Evolutionary conservation across 2,113 vertebrate species (phyloP).

Genomic region (Aegotheles bennettii): DNA sequence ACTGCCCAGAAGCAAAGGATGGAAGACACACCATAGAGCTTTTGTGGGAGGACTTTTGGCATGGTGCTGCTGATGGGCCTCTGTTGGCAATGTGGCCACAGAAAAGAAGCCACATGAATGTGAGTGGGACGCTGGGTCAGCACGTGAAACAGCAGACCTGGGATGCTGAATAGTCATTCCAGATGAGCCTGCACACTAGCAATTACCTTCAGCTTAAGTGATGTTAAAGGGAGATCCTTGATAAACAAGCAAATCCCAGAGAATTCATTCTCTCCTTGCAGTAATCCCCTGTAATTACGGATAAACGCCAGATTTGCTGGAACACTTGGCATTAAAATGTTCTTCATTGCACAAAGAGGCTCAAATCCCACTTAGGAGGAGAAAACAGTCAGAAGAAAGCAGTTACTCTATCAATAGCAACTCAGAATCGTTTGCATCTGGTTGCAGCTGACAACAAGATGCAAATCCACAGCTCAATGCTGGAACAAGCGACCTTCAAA

Average conservation of each 20-base stretch:
- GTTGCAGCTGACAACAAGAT: not conserved
- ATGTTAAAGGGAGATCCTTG: constrained; percentile 13
- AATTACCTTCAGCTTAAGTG: constrained; percentile 50
- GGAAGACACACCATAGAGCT: not conserved
- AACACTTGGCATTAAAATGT: not conserved
- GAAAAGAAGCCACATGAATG: not conserved
- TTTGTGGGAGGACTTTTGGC: not conserved
- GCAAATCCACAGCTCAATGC: not conserved
- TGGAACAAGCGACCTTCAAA: not conserved
- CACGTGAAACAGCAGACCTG: not conserved
- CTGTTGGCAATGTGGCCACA: accelerated
- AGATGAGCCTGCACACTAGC: not conserved
- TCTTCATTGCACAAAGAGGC: not conserved
- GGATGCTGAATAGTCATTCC: not conserved
- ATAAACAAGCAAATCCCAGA: not conserved
- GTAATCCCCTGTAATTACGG: constrained; percentile 52
- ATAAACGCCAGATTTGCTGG: constrained; percentile 18
- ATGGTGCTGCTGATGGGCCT: not conserved
- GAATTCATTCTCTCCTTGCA: not conserved
- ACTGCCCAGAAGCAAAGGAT: not conserved
- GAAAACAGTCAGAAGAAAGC: not conserved
- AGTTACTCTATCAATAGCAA: not conserved
- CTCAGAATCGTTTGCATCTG: not conserved
- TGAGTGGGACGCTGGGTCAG: not conserved
- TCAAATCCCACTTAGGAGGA: not conserved